phyloP scores from a whole-genome alignment of 2,888 invertebrate species.

The Macaria liturata region DNA sequence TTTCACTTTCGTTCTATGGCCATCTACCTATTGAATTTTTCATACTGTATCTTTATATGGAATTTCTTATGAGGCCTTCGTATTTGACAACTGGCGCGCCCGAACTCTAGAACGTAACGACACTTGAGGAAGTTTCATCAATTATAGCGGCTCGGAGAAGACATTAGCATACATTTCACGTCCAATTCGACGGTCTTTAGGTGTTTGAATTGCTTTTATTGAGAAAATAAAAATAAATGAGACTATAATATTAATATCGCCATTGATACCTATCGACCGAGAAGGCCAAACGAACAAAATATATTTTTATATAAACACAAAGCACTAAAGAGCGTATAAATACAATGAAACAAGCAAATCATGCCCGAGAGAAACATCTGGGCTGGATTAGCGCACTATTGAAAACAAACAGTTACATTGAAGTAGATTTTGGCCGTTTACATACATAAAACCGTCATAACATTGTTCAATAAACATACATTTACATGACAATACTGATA shows the following conservation, averaged over 20 bases:
- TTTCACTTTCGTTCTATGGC: slow-evolving; percentile 70
- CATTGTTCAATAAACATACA: slow-evolving; percentile 48
- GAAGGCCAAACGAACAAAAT: slow-evolving; percentile 35
- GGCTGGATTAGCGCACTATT: slow-evolving; percentile 35
- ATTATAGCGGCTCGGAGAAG: slow-evolving; percentile 58
- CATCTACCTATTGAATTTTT: slow-evolving; percentile 77
- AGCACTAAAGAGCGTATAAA: slow-evolving; percentile 3
- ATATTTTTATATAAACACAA: slow-evolving; percentile 34
- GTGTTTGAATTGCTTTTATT: slow-evolving; percentile 69
- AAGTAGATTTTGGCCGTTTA: slow-evolving; percentile 41
- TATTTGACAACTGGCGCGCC: slow-evolving; percentile 51
- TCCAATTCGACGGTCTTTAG: slow-evolving; percentile 64
- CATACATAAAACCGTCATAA: slow-evolving; percentile 50
- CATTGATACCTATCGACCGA: slow-evolving; percentile 38
- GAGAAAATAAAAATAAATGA: slow-evolving; percentile 70
- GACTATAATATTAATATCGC: slow-evolving; percentile 50
- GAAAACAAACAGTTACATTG: slow-evolving; percentile 43
- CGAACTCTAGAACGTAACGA: slow-evolving; percentile 61
- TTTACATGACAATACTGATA: slow-evolving; percentile 55
- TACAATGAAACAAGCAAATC: slow-evolving; percentile 1
- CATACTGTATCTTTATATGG: slow-evolving; percentile 65
- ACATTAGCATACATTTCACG: slow-evolving; percentile 76
- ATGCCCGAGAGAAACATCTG: slow-evolving; percentile 27
- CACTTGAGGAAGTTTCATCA: slow-evolving; percentile 69
- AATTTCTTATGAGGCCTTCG: slow-evolving; percentile 59